Evolutionary conservation across 2,888 invertebrate species (phyloP), one percentile per base, ranked within the genome.

Genomic region (Pristionchus fissidentatus): DNA sequence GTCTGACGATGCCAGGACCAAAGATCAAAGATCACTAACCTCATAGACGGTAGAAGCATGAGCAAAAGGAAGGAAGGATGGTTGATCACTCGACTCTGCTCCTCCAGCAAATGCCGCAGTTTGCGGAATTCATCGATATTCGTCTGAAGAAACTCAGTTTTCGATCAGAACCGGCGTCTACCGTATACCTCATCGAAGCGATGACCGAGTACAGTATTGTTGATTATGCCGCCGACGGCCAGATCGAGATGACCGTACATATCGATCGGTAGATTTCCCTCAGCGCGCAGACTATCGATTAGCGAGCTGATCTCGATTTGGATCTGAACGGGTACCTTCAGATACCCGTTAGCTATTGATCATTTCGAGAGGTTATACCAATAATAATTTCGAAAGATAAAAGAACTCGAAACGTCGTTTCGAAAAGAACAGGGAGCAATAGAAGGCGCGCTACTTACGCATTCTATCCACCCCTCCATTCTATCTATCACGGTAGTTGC

Each of bases 141-240:
- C 22, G 49, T 49, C 77, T 77, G 77, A 46, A 75, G 2, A 19
- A 32, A 32, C 5, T n/a, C 73, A 26, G 19, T 22, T 73, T 3
- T 73, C 29, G 5, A 15, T 35, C 38, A 38, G 22, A 49, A 10
- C 52, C 52, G 10, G 13, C 10, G 4, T 13, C 55, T 55, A 55
- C 55, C 55, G 55, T 55, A 55, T 55, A 77, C 77, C 77, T 77
- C 77, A 32, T 77, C 77, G 49, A 77, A 77, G 26, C 77, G 46
- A 52, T 77, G 77, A 0, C 77, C 77, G 1, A 77, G 35, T 5
- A 77, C 49, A 0, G 49, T 77, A 32, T 52, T 49, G 35, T 77
- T 77, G 77, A 77, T 77, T 29, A 77, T 77, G 1, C 77, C 52
- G 7, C 77, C 77, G 7, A 77, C 77, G 8, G 77, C 77, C 77